These are phyloP conservation scores for Scalopus aquaticus DNA, from an alignment of 2,113 vertebrate genomes.

Conservation along the genomic window DNA sequence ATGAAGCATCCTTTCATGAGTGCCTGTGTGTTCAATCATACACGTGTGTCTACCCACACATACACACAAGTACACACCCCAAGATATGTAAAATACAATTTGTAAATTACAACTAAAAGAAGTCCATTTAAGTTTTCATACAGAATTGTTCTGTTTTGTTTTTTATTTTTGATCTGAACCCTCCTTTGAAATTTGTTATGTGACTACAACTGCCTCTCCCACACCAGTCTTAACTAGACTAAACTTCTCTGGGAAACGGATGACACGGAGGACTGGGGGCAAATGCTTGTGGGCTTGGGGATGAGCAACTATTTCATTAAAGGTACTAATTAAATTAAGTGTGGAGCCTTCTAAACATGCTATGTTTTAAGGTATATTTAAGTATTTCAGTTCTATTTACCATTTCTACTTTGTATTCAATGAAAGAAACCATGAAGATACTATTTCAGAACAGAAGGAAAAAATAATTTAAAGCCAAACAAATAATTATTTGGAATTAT, in stretches of 20 bases:
- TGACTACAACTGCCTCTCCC: not conserved
- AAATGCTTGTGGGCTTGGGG: not conserved
- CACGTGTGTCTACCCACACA: fast-evolving
- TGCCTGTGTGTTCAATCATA: not conserved
- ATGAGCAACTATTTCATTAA: not conserved
- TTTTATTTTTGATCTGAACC: not conserved
- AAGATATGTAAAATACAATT: not conserved
- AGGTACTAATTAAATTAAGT: not conserved
- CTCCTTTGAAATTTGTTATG: not conserved
- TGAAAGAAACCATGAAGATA: not conserved
- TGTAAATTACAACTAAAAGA: not conserved
- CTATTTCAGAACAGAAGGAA: not conserved
- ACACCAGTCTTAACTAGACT: not conserved
- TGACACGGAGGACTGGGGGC: not conserved
- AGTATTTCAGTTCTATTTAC: not conserved
- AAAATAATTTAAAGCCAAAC: not conserved
- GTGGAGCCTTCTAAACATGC: not conserved
- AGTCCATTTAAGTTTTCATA: not conserved
- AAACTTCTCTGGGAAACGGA: not conserved
- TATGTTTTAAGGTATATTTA: not conserved
- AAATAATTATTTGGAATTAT: constrained; percentile 18
- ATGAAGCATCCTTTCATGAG: not conserved
- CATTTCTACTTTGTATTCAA: not conserved
- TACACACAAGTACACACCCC: not conserved
- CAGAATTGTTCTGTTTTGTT: not conserved